Base-by-base conservation (phyloP, 2,888 invertebrate genomes). In the Euphydryas editha region DNA sequence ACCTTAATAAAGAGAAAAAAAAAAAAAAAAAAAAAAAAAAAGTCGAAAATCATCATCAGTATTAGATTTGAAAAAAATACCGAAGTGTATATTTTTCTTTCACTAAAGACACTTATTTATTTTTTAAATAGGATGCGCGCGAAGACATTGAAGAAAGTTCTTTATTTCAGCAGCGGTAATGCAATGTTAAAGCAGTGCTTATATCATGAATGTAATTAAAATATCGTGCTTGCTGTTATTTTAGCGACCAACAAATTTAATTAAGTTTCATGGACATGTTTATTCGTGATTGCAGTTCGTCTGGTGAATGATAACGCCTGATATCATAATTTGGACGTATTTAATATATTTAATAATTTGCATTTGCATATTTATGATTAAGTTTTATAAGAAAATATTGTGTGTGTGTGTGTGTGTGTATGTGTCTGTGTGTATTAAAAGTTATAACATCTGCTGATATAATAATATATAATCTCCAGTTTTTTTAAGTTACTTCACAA, bases 251-350 rank as follows among this genome's bases (percentile, higher is more conserved):
- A 51, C 36, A 44, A 18, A 65, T 54, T 62, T 70, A 65, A 70
- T 70, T 70, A 65, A 44, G 65, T 47, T 57, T 59, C 49, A 65
- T 51, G 57, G 60, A 57, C 69, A 66, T 60, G 67, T 66, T 67
- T 61, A 67, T 61, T 61, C 47, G 57, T 63, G 60, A 62, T 44
- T 69, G 62, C 66, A 62, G 44, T 66, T 51, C 47, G 62, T 47
- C 62, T 57, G 39, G 49, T 20, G 36, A 57, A 60, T 54, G 68
- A 69, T 62, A 66, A 62, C 59, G 59, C 61, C 61, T 37, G 59
- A 62, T 57, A 39, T 37, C 57, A 59, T 59, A 42, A 59, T 51
- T 44, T 18, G 30, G 59, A 66, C 62, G 59, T 65, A 49, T 24
- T 20, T 10, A 49, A 62, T 62, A 62, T 24, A 56, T 56, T 56